Evolutionary conservation across 2,888 invertebrate genomes (phyloP), one percentile per base, ranked within the genome.

Genomic region (Oasisia sp.): DNA sequence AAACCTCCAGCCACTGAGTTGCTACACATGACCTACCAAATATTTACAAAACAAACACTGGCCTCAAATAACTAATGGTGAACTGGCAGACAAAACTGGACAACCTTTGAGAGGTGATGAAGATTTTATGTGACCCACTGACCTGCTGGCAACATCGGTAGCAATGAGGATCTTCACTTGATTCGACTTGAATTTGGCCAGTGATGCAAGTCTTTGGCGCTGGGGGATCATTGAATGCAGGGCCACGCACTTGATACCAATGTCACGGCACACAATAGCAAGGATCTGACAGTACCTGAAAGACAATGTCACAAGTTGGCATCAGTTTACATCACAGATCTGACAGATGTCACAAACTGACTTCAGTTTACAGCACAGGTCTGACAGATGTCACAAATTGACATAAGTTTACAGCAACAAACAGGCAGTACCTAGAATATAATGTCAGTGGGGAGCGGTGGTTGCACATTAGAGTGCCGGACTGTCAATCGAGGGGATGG

Each of bases 141-240:
- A 96, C 96, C 99, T 97, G 92, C 99, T 98, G 0, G 99, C 99
- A 0, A 99, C 99, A 97, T 99, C 99, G 0, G 99, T 99, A 0
- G 99, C 99, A 92, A 99, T 98, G 32, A 99, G 97, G 38, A 99
- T 98, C 94, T 98, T 98, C 11, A 98, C 97, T 92, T 98, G 97
- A 95, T 98, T 98, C 0, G 99, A 98, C 95, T 99, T 98, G 96
- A 99, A 99, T 95, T 97, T 98, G 14, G 98, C 97, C 0, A 99
- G 97, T 0, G 99, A 97, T 0, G 98, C 97, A 89, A 98, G 97
- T 11, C 99, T 97, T 95, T 98, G 98, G 94, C 97, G 97, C 96
- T 99, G 99, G 27, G 98, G 97, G 97, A 99, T 98, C 97, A 98
- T 98, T 0, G 99, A 99, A 96, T 99, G 99, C 12, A 99, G 97